These are phyloP conservation scores for Nomada fucata DNA, from an alignment of 2,888 invertebrate genomes.

Conservation along the genomic window DNA sequence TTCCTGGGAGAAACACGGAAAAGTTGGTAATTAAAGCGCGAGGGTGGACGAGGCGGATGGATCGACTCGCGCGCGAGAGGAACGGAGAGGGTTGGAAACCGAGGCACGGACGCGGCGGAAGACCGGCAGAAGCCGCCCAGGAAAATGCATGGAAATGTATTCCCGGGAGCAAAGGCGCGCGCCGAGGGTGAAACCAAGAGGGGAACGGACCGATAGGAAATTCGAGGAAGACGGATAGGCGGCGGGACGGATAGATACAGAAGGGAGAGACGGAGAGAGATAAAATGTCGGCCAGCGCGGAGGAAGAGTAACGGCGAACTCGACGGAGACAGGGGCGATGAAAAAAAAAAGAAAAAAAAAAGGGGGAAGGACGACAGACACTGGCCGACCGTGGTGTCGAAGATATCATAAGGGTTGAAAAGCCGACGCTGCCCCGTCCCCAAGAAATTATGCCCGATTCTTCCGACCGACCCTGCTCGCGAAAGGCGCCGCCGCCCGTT, in stretches of 20 bases:
- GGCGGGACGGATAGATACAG: background rate
- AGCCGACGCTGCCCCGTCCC: slow-evolving; percentile 81
- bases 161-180: slow-evolving; percentile 73
- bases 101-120: slow-evolving; percentile 51
- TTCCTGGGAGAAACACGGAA: slow-evolving; percentile 78
- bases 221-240: slow-evolving; percentile 5
- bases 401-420: slow-evolving; percentile 83
- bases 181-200: slow-evolving; percentile 64
- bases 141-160: slow-evolving; percentile 84
- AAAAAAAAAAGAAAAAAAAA: slow-evolving; percentile 15
- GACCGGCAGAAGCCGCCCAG: slow-evolving; percentile 72
- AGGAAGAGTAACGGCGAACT: background rate
- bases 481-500: slow-evolving; percentile 53
- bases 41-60: slow-evolving; percentile 46
- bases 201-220: slow-evolving; percentile 21
- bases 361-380: slow-evolving; percentile 36
- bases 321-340: slow-evolving; percentile 4
- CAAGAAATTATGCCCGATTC: slow-evolving; percentile 82
- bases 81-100: slow-evolving; percentile 55
- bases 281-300: no score
- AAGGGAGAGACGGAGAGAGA: background rate
- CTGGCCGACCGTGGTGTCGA: slow-evolving; percentile 71
- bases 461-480: slow-evolving; percentile 57
- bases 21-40: slow-evolving; percentile 82
- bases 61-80: slow-evolving; percentile 26